Evolutionary conservation across 2,113 vertebrate species (phyloP).

Genomic region (Indicator maculatus): DNA sequence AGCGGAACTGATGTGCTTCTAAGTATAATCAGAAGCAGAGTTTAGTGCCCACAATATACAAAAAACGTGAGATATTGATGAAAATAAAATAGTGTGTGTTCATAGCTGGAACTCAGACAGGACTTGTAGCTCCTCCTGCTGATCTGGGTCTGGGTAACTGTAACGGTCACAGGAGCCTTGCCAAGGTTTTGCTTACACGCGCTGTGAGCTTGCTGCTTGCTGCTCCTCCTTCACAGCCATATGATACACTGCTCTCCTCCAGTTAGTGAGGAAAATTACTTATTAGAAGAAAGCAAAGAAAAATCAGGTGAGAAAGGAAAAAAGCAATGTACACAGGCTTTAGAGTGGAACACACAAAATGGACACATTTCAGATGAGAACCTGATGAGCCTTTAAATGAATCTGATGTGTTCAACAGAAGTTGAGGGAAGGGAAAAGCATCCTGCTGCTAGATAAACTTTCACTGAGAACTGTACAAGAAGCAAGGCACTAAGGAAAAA

Average conservation of each 20-base stretch:
- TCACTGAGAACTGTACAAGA: background rate
- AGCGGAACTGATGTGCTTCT: no score
- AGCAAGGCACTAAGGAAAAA: background rate
- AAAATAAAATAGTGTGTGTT: no score
- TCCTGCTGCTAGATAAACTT: background rate
- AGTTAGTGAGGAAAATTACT: background rate
- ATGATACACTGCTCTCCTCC: background rate
- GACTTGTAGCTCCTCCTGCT: no score
- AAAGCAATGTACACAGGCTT: background rate
- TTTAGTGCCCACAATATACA: no score
- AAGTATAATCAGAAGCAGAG: no score
- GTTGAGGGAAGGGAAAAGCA: background rate
- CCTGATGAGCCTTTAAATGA: background rate
- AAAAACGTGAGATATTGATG: no score
- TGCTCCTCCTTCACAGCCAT: background rate
- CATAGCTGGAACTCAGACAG: no score
- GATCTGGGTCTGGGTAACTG: no score
- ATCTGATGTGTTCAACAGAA: background rate
- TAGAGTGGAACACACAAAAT: background rate
- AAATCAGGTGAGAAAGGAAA: background rate
- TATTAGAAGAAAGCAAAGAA: background rate
- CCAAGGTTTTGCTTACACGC: fast-evolving
- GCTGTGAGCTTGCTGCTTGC: fast-evolving
- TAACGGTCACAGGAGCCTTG: background rate
- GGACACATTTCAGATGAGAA: background rate